These are phyloP conservation scores for Amazona guildingii DNA, from an alignment of 2,113 vertebrate species.

Conservation along the genomic window DNA sequence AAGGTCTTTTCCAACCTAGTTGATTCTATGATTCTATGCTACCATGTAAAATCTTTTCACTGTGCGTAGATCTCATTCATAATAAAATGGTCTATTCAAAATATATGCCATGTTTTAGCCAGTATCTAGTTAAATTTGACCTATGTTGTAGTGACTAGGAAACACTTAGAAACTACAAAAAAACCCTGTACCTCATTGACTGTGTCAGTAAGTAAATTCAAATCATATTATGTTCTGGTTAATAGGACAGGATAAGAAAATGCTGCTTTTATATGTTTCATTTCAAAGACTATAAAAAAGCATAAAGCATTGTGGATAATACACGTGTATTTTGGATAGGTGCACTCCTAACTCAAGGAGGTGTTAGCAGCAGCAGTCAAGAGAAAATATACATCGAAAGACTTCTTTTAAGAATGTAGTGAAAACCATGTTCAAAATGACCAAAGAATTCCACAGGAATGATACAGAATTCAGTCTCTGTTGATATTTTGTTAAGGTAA, in stretches of 20 bases:
- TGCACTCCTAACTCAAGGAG: background rate
- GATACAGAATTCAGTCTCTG: background rate
- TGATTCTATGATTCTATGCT: background rate
- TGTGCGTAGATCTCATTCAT: background rate
- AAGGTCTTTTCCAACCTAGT: background rate
- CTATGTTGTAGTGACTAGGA: background rate
- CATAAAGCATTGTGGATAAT: background rate
- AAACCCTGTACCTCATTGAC: background rate
- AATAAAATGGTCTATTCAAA: background rate
- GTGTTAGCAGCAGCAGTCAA: background rate
- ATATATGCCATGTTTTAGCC: background rate
- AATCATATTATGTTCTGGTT: background rate
- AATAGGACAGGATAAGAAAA: background rate
- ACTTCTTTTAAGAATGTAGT: background rate
- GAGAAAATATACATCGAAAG: background rate
- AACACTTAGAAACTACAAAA: background rate
- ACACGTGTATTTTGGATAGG: background rate
- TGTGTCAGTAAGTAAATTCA: background rate
- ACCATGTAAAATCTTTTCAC: background rate
- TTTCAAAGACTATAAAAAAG: background rate
- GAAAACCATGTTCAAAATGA: background rate
- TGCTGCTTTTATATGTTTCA: background rate
- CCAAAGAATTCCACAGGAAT: background rate
- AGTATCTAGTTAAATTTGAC: background rate
- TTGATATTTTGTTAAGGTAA: slow-evolving; percentile 1